Conservation (phyloP, 2,888 invertebrate genomes). For the Cosmia pyralina region DNA sequence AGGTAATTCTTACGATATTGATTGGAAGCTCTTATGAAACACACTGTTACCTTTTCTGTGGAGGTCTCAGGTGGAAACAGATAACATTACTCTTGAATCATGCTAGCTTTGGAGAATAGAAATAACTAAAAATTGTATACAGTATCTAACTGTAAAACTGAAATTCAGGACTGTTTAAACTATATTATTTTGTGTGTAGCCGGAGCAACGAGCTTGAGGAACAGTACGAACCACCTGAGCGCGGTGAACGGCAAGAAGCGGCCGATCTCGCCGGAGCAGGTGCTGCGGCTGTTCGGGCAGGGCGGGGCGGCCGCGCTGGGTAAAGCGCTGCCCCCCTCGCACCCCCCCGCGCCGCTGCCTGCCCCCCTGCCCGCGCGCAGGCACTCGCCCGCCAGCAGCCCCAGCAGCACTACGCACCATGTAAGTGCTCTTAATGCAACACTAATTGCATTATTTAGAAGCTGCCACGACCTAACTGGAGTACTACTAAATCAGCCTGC, state of each 20-base stretch:
- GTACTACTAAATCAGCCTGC: slow-evolving; percentile 38
- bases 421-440: slow-evolving; percentile 75
- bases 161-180: background rate
- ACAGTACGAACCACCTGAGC: slow-evolving; percentile 89
- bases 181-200: slow-evolving; percentile 55
- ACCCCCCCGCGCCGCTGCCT: slow-evolving; percentile 87
- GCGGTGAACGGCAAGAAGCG: slow-evolving; percentile 92
- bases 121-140: too few relatives aligned
- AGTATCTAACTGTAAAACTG: background rate
- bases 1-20: slow-evolving; percentile 68
- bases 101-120: background rate
- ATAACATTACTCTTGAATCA: background rate
- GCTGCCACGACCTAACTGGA: slow-evolving; percentile 21
- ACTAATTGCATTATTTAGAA: slow-evolving; percentile 45
- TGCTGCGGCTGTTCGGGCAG: slow-evolving; percentile 91
- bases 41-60: background rate
- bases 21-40: background rate
- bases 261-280: slow-evolving; percentile 96
- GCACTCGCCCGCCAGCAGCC: slow-evolving; percentile 93
- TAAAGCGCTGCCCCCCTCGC: slow-evolving; percentile 86
- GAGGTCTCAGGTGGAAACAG: background rate
- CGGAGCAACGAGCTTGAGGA: slow-evolving; percentile 84
- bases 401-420: slow-evolving; percentile 95
- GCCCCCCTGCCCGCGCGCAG: slow-evolving; percentile 87
- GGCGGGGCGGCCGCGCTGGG: slow-evolving; percentile 87